Base-by-base conservation (phyloP, 2,888 invertebrate species). In the Leucophenga montana region DNA sequence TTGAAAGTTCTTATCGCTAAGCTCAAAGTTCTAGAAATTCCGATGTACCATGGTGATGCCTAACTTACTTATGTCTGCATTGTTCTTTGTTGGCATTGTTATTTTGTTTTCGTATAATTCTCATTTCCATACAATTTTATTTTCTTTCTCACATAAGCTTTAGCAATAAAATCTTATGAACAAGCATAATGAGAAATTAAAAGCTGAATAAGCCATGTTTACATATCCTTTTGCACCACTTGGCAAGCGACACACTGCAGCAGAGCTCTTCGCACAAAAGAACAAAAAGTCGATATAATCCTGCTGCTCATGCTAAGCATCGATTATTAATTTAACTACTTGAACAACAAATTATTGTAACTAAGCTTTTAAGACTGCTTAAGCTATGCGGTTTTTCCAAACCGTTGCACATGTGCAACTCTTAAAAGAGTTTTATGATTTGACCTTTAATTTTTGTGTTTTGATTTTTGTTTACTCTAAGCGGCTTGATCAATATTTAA, bases 161-260 rank as follows among this genome's bases (percentile, higher is more conserved):
- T 70, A 74, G 73, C 77, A 82, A 81, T 83, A 78, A 81, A 82
- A 83, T 75, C 75, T 78, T 82, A 82, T 83, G 83, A 81, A 76
- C 72, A 73, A 72, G 73, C 71, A 76, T 78, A 79, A 78, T 75
- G 75, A 62, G 72, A 74, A 79, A 75, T 80, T 74, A 76, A 81
- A 78, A 73, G 73, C 71, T 72, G 72, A 75, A 75, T 76, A 64
- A 57, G 73, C 64, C 20, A 71, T 69, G 73, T 68, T 66, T 71
- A 70, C 64, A 62, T 56, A 33, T 5, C 1, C 9, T 5, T 39
- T 39, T 39, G 39, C 39, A 3, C 9, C 3, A 39, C 39, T 39
- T 39, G 39, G 39, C 39, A 39, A 11, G 39, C 39, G 8, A 39
- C 39, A 11, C 3, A 39, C 39, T 39, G 39, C 1, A 11, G 39